Evolutionary conservation across 2,797 vertebrate genomes (phyloP).

Genomic region (Okamejei kenojei): DNA sequence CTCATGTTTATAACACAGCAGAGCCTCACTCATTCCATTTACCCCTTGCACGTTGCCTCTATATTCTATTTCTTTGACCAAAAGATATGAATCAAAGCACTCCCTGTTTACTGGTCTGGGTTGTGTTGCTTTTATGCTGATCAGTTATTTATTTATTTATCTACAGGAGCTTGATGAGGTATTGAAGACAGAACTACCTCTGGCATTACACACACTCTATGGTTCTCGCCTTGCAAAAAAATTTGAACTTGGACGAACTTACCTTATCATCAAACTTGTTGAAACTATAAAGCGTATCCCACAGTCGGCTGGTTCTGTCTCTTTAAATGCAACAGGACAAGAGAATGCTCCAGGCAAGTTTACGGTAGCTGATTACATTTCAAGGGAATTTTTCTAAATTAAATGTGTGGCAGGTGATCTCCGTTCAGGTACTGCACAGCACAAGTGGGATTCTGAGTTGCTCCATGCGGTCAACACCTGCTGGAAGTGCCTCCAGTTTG

Average conservation of each 20-base stretch:
- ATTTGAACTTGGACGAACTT: constrained; percentile 65
- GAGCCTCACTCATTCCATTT: neutral
- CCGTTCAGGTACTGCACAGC: too few relatives aligned
- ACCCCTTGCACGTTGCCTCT: too few relatives aligned
- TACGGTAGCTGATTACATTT: too few relatives aligned
- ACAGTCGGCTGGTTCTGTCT: neutral
- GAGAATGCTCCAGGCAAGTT: neutral
- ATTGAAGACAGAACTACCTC: constrained; percentile 58
- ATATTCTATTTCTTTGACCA: neutral
- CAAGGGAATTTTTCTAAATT: too few relatives aligned
- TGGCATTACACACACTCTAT: constrained; percentile 53
- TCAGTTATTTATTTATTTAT: neutral
- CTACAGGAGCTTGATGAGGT: constrained; percentile 73
- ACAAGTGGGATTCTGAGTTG: too few relatives aligned
- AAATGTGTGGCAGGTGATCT: too few relatives aligned
- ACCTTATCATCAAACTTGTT: constrained; percentile 73
- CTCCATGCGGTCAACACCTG: too few relatives aligned
- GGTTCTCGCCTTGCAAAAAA: constrained; percentile 59
- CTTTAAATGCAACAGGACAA: neutral
- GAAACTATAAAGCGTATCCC: constrained; percentile 60
- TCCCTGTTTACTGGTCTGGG: neutral
- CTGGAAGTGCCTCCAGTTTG: too few relatives aligned
- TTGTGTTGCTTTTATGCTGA: neutral
- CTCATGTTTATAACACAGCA: neutral
- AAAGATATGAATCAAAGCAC: neutral